Evolutionary conservation across 2,113 vertebrate genomes (phyloP).

Genomic region (Xiphophorus maculatus): DNA sequence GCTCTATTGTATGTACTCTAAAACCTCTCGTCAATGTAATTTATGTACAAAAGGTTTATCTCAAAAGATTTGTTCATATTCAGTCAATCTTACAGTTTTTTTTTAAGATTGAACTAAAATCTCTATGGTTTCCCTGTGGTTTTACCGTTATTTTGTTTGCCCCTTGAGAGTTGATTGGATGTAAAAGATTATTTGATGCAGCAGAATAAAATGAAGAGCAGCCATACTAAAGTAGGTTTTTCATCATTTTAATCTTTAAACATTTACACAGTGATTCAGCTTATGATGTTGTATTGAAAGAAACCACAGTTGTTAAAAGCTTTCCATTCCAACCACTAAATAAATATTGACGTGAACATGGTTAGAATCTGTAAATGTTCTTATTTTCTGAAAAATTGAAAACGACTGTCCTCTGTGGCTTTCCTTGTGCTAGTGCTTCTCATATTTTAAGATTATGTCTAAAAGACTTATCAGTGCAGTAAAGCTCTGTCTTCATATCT

Average conservation of each 20-base stretch:
- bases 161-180: slow-evolving; percentile 15
- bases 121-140: slow-evolving; percentile 18
- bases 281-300: slow-evolving; percentile 39
- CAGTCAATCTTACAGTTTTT: slow-evolving; percentile 11
- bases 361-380: background rate
- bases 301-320: slow-evolving; percentile 28
- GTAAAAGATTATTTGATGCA: slow-evolving; percentile 29
- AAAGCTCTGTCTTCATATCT: background rate
- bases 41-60: slow-evolving; percentile 9
- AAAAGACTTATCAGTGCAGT: slow-evolving; percentile 3
- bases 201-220: slow-evolving; percentile 42
- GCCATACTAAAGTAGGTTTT: slow-evolving; percentile 28
- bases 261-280: slow-evolving; percentile 10
- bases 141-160: background rate
- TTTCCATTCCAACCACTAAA: slow-evolving; percentile 36
- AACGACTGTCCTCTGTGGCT: slow-evolving; percentile 10
- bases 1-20: background rate
- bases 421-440: background rate
- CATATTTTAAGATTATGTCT: background rate
- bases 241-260: slow-evolving; percentile 36
- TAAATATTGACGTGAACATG: slow-evolving; percentile 45
- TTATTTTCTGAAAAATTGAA: background rate
- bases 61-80: slow-evolving; percentile 1
- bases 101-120: slow-evolving; percentile 30
- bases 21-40: background rate